These are phyloP conservation scores for Cydia fagiglandana DNA, from an alignment of 1,140 invertebrate genomes.

Conservation along the genomic window DNA sequence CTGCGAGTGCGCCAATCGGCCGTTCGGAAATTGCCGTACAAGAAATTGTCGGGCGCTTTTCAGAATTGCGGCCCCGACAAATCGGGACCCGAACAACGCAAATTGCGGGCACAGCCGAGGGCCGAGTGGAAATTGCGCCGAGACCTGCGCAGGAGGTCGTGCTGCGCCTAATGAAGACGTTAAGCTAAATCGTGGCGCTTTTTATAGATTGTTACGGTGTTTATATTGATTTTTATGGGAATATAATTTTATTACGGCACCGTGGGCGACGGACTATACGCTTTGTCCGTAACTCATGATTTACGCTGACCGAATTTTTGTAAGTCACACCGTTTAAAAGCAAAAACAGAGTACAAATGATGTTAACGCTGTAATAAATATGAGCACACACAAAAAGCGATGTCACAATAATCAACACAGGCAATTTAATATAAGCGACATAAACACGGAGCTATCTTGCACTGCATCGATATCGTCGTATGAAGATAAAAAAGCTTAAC, in stretches of 20 bases:
- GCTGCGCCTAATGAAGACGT: slow-evolving; percentile 72
- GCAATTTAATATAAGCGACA: slow-evolving; percentile 76
- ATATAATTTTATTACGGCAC: slow-evolving; percentile 65
- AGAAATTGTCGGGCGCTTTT: slow-evolving; percentile 62
- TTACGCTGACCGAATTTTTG: slow-evolving; percentile 8
- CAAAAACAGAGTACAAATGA: slow-evolving; percentile 1
- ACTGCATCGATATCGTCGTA: slow-evolving; percentile 60
- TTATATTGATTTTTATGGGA: slow-evolving; percentile 76
- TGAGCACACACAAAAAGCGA: slow-evolving; percentile 60
- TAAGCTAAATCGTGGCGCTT: slow-evolving; percentile 62
- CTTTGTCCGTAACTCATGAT: not conserved
- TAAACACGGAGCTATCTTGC: slow-evolving; percentile 71
- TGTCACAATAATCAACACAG: slow-evolving; percentile 71
- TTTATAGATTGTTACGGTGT: slow-evolving; percentile 66
- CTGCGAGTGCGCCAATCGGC: slow-evolving; percentile 51
- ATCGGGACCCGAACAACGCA: slow-evolving; percentile 63
- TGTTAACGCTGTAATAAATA: slow-evolving; percentile 51
- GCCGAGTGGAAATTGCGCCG: slow-evolving; percentile 65
- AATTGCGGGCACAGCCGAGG: slow-evolving; percentile 63
- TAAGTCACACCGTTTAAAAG: slow-evolving; percentile 21
- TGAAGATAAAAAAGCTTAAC: not conserved
- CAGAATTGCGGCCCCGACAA: slow-evolving; percentile 63
- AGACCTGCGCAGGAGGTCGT: slow-evolving; percentile 60
- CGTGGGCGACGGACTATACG: slow-evolving; percentile 5
- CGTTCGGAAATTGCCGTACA: slow-evolving; percentile 66